A percentile compares a stretch with the other conserved stretches of the same genome.
phyloP scores from a whole-genome alignment of 2,888 invertebrate species.

The Sarcophaga carnaria region DNA sequence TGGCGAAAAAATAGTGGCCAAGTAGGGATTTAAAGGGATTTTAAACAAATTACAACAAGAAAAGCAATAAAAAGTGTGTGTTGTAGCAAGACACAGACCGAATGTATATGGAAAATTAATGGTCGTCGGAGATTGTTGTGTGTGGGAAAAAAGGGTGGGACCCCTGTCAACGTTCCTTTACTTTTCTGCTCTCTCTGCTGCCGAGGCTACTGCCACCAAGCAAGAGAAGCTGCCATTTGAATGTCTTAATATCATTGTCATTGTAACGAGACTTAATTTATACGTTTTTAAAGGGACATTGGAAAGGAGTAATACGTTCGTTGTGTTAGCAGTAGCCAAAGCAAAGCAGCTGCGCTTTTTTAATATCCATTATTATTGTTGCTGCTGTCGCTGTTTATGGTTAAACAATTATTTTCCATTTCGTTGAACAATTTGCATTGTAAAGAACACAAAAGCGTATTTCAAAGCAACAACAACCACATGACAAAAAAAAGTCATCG shows the following conservation, averaged over 20 bases:
- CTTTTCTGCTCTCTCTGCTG: neutral
- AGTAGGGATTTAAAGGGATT: neutral
- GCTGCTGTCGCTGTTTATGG: constrained; percentile 47
- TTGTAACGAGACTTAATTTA: neutral
- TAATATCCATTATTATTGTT: neutral
- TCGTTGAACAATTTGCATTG: constrained; percentile 62
- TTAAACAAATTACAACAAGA: no score
- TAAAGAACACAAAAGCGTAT: neutral
- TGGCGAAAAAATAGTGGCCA: neutral
- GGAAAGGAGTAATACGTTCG: neutral
- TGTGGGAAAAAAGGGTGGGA: constrained; percentile 57
- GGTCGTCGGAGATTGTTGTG: neutral
- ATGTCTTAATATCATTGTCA: neutral
- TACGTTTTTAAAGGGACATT: constrained; percentile 28
- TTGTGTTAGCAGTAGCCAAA: neutral
- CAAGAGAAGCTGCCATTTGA: neutral
- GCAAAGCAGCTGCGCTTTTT: neutral
- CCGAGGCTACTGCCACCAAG: neutral
- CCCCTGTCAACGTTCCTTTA: neutral
- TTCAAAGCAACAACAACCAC: constrained; percentile 20
- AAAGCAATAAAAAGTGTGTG: no score
- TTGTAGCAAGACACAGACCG: no score
- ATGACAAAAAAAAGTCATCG: constrained; percentile 43
- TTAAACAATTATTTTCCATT: constrained; percentile 56
- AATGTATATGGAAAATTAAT: constrained; percentile 14